These are phyloP conservation scores for Stenolophus ochropezus DNA, from an alignment of 2,888 invertebrate species.

Conservation along the genomic window DNA sequence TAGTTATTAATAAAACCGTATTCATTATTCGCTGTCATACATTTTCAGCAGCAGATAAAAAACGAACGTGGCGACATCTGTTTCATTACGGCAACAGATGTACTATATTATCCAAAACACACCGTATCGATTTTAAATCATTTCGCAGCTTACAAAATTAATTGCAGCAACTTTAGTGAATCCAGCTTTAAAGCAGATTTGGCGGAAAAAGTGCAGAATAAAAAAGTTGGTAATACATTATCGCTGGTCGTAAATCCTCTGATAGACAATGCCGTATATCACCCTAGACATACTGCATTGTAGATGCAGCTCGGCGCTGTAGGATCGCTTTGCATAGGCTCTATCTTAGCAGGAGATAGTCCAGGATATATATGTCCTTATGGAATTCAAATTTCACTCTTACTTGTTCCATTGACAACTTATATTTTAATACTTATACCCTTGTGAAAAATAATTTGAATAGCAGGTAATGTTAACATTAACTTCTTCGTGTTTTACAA, in stretches of 20 bases:
- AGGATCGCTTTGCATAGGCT: neutral
- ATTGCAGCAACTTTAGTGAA: conserved; percentile 12
- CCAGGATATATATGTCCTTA: too few species aligned
- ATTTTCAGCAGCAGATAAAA: neutral
- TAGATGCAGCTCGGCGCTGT: neutral
- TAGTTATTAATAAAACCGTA: neutral
- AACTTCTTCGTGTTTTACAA: too few species aligned
- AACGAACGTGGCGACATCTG: neutral
- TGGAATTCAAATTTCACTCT: too few species aligned
- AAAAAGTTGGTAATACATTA: conserved; percentile 24
- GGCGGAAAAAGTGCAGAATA: conserved; percentile 6
- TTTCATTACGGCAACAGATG: neutral
- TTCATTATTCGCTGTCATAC: neutral
- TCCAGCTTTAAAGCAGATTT: conserved; percentile 28
- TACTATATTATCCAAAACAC: neutral
- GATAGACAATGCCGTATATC: conserved; percentile 32
- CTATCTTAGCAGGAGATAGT: neutral
- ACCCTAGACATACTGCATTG: neutral
- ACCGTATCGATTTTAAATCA: conserved; percentile 20
- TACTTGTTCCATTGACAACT: too few species aligned
- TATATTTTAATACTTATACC: too few species aligned
- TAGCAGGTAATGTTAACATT: too few species aligned
- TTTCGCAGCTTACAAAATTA: conserved; percentile 10
- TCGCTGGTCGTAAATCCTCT: conserved; percentile 14
- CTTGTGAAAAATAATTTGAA: too few species aligned